Percentiles rank a stretch among this genome's conserved stretches.
phyloP scores from a whole-genome alignment of 1,140 invertebrate species.

The Drosophila triauraria region DNA sequence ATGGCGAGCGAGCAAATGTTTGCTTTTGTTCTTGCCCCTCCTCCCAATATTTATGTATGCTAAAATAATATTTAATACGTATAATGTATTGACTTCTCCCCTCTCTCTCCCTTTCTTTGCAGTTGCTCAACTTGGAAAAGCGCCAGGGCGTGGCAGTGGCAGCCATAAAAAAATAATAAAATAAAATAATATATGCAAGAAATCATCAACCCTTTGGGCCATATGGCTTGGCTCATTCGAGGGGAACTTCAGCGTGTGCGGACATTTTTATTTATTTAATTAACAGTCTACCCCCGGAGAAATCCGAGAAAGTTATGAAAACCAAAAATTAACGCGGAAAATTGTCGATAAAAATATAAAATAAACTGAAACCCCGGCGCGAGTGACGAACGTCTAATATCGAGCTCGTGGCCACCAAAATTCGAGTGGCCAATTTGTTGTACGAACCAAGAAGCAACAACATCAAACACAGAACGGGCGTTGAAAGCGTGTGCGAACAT shows the following conservation, averaged over 20 bases:
- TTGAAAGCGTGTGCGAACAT: constrained; percentile 79
- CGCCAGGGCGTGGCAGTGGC: constrained; percentile 68
- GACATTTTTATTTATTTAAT: constrained; percentile 62
- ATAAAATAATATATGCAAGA: constrained; percentile 12
- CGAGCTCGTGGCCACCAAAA: constrained; percentile 71
- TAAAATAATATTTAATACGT: constrained; percentile 57
- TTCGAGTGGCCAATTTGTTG: constrained; percentile 73
- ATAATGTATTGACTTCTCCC: constrained; percentile 28
- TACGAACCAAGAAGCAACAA: constrained; percentile 32
- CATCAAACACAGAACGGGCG: constrained; percentile 62
- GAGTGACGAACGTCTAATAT: constrained; percentile 65
- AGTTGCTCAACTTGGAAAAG: constrained; percentile 71
- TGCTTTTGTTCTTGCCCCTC: constrained; percentile 23
- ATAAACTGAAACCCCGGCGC: constrained; percentile 52
- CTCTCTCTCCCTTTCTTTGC: constrained; percentile 52
- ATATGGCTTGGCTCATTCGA: constrained; percentile 56
- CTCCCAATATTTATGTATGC: constrained; percentile 58
- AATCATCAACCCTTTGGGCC: constrained; percentile 29
- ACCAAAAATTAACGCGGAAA: constrained; percentile 15
- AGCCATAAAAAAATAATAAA: constrained; percentile 16
- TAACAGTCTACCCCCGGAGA: constrained; percentile 42
- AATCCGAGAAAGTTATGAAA: constrained; percentile 23
- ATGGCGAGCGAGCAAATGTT: constrained; percentile 30
- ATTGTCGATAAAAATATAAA: constrained; percentile 25
- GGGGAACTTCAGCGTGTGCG: constrained; percentile 44